Conservation (phyloP, 2,888 invertebrate genomes). For the Ethmia dodecea region DNA sequence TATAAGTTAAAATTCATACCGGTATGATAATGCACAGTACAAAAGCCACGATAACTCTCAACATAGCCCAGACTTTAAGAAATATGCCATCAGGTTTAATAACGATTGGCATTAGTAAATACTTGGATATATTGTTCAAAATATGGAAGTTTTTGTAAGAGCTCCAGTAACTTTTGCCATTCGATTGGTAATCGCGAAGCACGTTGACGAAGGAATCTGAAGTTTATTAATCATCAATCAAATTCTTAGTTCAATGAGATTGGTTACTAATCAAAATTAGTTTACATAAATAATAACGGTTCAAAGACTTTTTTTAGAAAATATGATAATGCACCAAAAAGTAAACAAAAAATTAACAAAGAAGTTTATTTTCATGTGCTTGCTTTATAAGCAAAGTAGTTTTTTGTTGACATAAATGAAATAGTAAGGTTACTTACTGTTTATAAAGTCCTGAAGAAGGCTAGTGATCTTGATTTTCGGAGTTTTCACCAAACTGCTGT, state of each 20-base stretch:
- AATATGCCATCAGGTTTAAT: slow-evolving; percentile 62
- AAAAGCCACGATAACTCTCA: slow-evolving; percentile 48
- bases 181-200: slow-evolving; percentile 38
- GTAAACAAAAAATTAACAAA: no score
- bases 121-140: slow-evolving; percentile 47
- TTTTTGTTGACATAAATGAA: no score
- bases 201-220: slow-evolving; percentile 64
- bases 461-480: slow-evolving; percentile 42
- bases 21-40: slow-evolving; percentile 53
- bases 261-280: no score
- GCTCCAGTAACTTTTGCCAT: slow-evolving; percentile 44
- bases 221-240: no score
- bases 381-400: no score
- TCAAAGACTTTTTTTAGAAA: no score
- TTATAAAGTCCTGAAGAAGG: slow-evolving; percentile 49
- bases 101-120: slow-evolving; percentile 51
- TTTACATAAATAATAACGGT: no score
- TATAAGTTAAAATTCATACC: no score
- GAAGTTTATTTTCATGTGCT: no score
- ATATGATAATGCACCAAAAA: no score
- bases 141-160: slow-evolving; percentile 50
- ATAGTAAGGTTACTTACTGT: no score
- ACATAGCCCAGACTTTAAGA: slow-evolving; percentile 51
- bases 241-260: no score
- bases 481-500: slow-evolving; percentile 30